These are phyloP conservation scores for Pseudomyrmex pallidus DNA, from an alignment of 1,140 invertebrate genomes.

Conservation along the genomic window DNA sequence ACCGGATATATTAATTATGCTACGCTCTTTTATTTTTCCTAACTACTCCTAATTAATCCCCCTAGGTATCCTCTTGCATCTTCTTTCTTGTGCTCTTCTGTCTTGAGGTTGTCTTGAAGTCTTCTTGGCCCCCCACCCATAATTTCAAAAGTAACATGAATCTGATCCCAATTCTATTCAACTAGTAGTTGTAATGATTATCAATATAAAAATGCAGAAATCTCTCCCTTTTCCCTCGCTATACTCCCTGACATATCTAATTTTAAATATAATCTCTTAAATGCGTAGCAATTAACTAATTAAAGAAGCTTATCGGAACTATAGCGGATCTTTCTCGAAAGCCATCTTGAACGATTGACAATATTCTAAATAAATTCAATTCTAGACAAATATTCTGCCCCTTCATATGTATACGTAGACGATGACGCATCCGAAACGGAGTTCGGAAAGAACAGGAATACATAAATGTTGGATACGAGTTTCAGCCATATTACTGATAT, in stretches of 20 bases:
- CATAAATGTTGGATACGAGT: slow-evolving; percentile 48
- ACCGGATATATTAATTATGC: slow-evolving; percentile 46
- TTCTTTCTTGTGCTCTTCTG: slow-evolving; percentile 85
- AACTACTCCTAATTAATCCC: slow-evolving; percentile 55
- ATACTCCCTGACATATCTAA: slow-evolving; percentile 40
- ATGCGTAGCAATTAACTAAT: slow-evolving; percentile 52
- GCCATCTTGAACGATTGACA: slow-evolving; percentile 37
- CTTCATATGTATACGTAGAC: slow-evolving; percentile 20
- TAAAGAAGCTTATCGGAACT: slow-evolving; percentile 50
- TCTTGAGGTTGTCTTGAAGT: slow-evolving; percentile 83
- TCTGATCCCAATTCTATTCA: slow-evolving; percentile 46
- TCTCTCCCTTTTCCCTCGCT: slow-evolving; percentile 20
- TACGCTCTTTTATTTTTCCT: slow-evolving; percentile 44
- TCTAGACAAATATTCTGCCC: slow-evolving; percentile 47
- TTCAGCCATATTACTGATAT: slow-evolving; percentile 39
- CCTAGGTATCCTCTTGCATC: slow-evolving; percentile 79
- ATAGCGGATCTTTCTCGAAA: slow-evolving; percentile 42
- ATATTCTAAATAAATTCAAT: slow-evolving; percentile 2
- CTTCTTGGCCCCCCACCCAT: slow-evolving; percentile 77
- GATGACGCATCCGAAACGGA: slow-evolving; percentile 39
- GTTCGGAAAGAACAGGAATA: slow-evolving; percentile 47
- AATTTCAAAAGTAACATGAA: slow-evolving; percentile 14
- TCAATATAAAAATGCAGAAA: slow-evolving; percentile 33
- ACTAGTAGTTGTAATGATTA: slow-evolving; percentile 30
- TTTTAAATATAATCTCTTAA: slow-evolving; percentile 40